These are phyloP conservation scores for Lycocorax pyrrhopterus DNA, from an alignment of 2,113 vertebrate species.

Conservation along the genomic window DNA sequence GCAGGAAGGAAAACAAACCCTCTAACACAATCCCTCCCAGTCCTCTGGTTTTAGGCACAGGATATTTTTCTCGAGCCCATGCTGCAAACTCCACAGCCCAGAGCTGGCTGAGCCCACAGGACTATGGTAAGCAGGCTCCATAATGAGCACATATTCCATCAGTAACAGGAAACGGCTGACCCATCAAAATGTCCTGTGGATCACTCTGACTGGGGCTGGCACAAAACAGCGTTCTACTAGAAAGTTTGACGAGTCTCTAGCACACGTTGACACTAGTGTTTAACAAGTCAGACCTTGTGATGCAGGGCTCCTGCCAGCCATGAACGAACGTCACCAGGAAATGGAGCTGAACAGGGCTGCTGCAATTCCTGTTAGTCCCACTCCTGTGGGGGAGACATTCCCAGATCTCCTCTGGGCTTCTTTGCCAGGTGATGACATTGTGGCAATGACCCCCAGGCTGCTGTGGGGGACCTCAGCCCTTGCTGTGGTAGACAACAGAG, in stretches of 20 bases:
- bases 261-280: background rate
- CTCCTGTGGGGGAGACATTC: background rate
- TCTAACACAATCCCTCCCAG: background rate
- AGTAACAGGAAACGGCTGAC: conserved; percentile 35
- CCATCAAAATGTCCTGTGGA: conserved; percentile 1
- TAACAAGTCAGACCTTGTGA: conserved; percentile 47
- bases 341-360: background rate
- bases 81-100: background rate
- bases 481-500: background rate
- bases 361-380: background rate
- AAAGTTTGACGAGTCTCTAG: conserved; percentile 6
- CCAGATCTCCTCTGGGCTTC: background rate
- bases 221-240: background rate
- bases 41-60: background rate
- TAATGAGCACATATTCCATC: background rate
- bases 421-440: background rate
- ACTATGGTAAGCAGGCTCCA: background rate
- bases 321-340: background rate
- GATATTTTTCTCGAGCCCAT: background rate
- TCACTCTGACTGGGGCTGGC: background rate
- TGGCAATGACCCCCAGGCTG: background rate
- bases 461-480: background rate
- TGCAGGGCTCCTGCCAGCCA: conserved; percentile 15
- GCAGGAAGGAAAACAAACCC: background rate
- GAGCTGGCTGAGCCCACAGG: background rate